Evolutionary conservation across 1,140 invertebrate species (phyloP).

Genomic region (Maniola jurtina): DNA sequence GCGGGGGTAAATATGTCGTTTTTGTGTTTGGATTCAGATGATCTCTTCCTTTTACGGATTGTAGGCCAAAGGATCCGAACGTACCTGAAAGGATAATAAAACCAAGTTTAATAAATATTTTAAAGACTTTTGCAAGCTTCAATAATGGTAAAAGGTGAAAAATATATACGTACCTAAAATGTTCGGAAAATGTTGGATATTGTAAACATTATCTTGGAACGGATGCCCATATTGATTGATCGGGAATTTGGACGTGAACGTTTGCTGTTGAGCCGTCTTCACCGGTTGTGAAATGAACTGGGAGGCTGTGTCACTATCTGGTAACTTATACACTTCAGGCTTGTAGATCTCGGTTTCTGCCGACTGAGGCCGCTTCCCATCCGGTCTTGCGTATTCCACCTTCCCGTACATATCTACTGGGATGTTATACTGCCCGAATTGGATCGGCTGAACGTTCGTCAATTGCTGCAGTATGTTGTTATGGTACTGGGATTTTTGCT

Average conservation of each 20-base stretch:
- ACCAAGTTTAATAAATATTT: too few species aligned
- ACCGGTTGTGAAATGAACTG: conserved; percentile 56
- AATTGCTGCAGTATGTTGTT: conserved; percentile 62
- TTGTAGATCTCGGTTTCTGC: conserved; percentile 61
- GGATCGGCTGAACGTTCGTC: conserved; percentile 60
- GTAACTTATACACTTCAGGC: conserved; percentile 62
- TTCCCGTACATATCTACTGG: conserved; percentile 62
- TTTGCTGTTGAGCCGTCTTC: conserved; percentile 62
- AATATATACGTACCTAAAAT: conserved; percentile 62
- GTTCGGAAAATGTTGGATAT: conserved; percentile 49
- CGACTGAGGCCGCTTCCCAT: conserved; percentile 48
- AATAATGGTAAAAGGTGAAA: background rate
- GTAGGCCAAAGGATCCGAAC: conserved; percentile 72
- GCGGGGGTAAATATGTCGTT: conserved; percentile 55
- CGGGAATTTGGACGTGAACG: conserved; percentile 18
- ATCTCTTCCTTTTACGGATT: conserved; percentile 69
- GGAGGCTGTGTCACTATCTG: conserved; percentile 52
- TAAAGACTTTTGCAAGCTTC: too few species aligned
- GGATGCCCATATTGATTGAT: conserved; percentile 39
- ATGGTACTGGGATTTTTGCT: conserved; percentile 52
- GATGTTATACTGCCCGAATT: conserved; percentile 64
- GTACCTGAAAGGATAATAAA: conserved; percentile 59
- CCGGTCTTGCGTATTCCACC: conserved; percentile 54
- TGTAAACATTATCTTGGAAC: conserved; percentile 53
- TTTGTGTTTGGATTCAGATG: conserved; percentile 57